Evolutionary conservation across 37 sponge, comb jelly and placozoan genomes (phyloP), one percentile per base, ranked within the genome.

Genomic region (Theonella swinhoei): DNA sequence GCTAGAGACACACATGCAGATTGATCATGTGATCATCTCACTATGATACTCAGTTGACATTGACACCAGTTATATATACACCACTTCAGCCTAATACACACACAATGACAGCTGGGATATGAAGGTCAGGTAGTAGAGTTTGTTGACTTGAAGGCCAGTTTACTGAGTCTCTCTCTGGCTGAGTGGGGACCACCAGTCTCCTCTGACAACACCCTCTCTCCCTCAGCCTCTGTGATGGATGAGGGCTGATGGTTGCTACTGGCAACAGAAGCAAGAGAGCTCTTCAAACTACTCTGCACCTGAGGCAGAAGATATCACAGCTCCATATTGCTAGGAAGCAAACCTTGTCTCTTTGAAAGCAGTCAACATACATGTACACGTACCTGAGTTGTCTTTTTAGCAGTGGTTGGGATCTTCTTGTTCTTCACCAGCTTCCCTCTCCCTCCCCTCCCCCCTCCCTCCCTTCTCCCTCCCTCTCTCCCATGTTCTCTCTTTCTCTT

Each of bases 401-500:
- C 65, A 11, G 65, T 30, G 22, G 64, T 38, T 3, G 64, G n/a
- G n/a, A n/a, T n/a, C 39, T 32, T 64, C 37, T 19, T 19, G 17
- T 58, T 19, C 60, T 58, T 19, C 60, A 11, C 17, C 11, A 20
- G 60, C 60, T 36, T 78, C 64, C 62, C 36, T 78, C 2, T 63
- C 38, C 19, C 22, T 22, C 7, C 41, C 65, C 39, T 37, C 33
- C 1, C 78, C 78, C 60, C 65, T 3, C 34, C 36, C 25, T 5
- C 65, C 36, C n/a, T n/a, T n/a, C n/a, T n/a, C n/a, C n/a, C n/a
- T n/a, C n/a, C n/a, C 58, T 47, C 33, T 59, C 38, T 77, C n/a
- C 29, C 63, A 19, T 70, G 34, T 41, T 20, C 42, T 31, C 41
- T 81, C 42, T 25, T 83, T 41, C 62, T 39, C 41, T 77, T 88